Conservation (phyloP, 2,888 invertebrate genomes). For the Lasius platythorax region DNA sequence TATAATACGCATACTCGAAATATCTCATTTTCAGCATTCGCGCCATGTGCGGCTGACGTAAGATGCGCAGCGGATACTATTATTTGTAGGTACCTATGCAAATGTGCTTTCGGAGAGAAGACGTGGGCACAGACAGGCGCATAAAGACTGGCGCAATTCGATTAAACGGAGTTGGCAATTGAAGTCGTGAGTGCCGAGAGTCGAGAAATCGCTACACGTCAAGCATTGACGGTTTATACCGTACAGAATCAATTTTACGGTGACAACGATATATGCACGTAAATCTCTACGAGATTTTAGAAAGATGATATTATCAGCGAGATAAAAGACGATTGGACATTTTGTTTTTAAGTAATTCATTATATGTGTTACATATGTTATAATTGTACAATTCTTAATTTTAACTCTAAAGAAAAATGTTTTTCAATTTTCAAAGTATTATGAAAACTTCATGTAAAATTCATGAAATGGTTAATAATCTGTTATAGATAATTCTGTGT, state of each 20-base stretch:
- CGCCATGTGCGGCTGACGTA: slow-evolving; percentile 46
- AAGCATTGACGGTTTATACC: not conserved
- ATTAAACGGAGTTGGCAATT: slow-evolving; percentile 32
- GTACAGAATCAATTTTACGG: not conserved
- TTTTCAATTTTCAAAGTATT: not conserved
- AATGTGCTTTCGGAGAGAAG: slow-evolving; percentile 14
- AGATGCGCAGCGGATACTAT: slow-evolving; percentile 49
- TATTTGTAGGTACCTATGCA: slow-evolving; percentile 43
- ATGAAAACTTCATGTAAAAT: not conserved
- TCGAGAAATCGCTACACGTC: not conserved
- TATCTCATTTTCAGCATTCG: slow-evolving; percentile 38
- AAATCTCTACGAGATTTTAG: not conserved
- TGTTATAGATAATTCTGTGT: not conserved
- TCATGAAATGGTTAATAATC: not conserved
- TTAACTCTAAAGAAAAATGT: not conserved
- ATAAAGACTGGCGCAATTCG: slow-evolving; percentile 28
- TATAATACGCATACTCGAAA: slow-evolving; percentile 31
- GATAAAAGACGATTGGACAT: not conserved
- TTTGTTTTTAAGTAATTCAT: not conserved
- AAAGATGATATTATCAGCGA: not conserved
- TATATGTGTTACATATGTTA: not conserved
- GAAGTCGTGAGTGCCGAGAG: not conserved
- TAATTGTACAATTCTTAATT: not conserved
- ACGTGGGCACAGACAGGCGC: not conserved
- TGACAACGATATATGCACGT: not conserved